Percentiles rank a stretch among this genome's conserved stretches.
Conservation (phyloP, 1,140 invertebrate species). For the Berghia stephanieae region DNA sequence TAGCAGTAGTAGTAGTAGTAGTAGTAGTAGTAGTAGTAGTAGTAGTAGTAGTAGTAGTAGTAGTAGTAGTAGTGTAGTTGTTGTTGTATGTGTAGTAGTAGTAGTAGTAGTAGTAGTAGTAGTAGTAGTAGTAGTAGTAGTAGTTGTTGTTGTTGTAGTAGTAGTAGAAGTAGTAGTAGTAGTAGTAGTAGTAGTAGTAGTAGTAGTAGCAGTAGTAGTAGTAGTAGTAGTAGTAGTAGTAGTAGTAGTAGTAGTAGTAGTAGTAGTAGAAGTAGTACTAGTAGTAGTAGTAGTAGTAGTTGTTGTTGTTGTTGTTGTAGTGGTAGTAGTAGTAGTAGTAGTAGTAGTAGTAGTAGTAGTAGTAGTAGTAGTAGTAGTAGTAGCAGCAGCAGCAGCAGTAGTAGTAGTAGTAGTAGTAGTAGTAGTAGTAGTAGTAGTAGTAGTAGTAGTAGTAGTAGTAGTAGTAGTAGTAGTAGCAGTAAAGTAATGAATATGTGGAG, state of each 20-base stretch:
- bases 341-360: background rate
- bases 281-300: background rate
- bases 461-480: background rate
- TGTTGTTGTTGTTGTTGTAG: background rate
- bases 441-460: constrained; percentile 13
- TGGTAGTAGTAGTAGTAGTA: constrained; percentile 4
- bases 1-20: constrained; percentile 7
- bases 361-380: constrained; percentile 13
- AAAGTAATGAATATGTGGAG: no score
- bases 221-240: background rate
- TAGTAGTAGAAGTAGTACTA: background rate
- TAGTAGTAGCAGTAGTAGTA: constrained; percentile 7
- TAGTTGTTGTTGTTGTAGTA: background rate
- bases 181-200: constrained; percentile 7
- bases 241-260: constrained; percentile 13
- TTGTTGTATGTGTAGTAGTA: background rate
- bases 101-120: constrained; percentile 7
- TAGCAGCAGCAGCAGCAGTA: constrained; percentile 3
- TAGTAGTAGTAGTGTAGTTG: constrained; percentile 3
- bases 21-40: constrained; percentile 7
- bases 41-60: constrained; percentile 7
- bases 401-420: constrained; percentile 10
- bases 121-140: constrained; percentile 7
- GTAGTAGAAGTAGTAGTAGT: constrained; percentile 2
- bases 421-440: constrained; percentile 13